Evolutionary conservation across 2,888 invertebrate species (phyloP).

Genomic region (Euphydryas editha): DNA sequence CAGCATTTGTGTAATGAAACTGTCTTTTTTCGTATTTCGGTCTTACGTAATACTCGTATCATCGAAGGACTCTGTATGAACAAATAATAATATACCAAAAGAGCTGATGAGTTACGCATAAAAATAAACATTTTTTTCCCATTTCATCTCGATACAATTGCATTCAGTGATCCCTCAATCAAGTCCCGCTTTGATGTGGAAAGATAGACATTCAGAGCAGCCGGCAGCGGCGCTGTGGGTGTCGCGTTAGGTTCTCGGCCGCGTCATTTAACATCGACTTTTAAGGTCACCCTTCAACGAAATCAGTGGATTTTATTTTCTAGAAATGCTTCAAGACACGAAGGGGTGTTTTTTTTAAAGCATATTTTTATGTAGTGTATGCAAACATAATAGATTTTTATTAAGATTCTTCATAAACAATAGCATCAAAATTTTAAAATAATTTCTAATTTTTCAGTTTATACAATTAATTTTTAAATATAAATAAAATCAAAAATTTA

Average conservation of each 20-base stretch:
- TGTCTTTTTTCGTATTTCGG: conserved; percentile 15
- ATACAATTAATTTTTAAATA: too few species aligned
- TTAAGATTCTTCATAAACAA: too few species aligned
- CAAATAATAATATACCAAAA: conserved; percentile 28
- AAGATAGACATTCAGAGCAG: conserved; percentile 33
- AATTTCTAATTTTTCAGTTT: too few species aligned
- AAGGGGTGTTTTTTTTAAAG: neutral
- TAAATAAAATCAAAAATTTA: too few species aligned
- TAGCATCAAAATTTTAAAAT: too few species aligned
- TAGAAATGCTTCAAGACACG: neutral
- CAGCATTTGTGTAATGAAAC: conserved; percentile 24
- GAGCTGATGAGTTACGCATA: conserved; percentile 35
- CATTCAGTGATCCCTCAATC: conserved; percentile 41
- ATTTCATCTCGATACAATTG: conserved; percentile 39
- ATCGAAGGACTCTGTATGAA: neutral
- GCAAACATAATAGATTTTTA: too few species aligned
- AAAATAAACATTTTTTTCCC: conserved; percentile 42
- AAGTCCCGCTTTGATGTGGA: conserved; percentile 40
- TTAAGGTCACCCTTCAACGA: conserved; percentile 17
- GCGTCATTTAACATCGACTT: conserved; percentile 32
- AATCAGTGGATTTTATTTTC: conserved; percentile 13
- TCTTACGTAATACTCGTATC: conserved; percentile 4
- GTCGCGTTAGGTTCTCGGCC: conserved; percentile 17
- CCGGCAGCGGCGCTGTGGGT: conserved; percentile 5
- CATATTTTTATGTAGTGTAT: too few species aligned